phyloP scores from a whole-genome alignment of 2,113 vertebrate genomes.

The Tylochromis polylepis region DNA sequence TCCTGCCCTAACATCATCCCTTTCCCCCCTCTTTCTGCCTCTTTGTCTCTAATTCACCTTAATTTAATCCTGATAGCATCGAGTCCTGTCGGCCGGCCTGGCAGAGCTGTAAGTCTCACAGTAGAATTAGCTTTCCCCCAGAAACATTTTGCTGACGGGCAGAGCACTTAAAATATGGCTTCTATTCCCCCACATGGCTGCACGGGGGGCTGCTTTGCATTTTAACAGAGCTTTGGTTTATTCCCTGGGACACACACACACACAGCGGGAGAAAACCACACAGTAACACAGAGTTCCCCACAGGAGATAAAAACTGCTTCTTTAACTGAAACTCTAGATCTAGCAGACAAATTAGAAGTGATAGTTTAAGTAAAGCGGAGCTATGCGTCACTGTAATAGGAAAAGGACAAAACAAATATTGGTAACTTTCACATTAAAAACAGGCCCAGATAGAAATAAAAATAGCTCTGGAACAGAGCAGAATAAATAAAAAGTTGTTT shows the following conservation, averaged over 20 bases:
- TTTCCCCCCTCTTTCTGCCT: conserved; percentile 57
- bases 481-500: conserved; percentile 42
- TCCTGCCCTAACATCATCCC: conserved; percentile 67
- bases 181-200: conserved; percentile 50
- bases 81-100: conserved; percentile 58
- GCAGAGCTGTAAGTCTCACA: conserved; percentile 73
- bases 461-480: background rate
- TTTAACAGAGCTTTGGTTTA: conserved; percentile 67
- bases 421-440: conserved; percentile 34
- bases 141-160: conserved; percentile 72
- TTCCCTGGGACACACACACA: conserved; percentile 13
- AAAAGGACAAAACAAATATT: conserved; percentile 55
- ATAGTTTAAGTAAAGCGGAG: conserved; percentile 27
- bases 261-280: conserved; percentile 4
- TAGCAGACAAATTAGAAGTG: conserved; percentile 60
- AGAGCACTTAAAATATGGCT: conserved; percentile 64
- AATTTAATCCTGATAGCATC: conserved; percentile 80
- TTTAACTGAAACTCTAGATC: conserved; percentile 51
- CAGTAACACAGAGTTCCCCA: background rate
- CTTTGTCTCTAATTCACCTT: conserved; percentile 78
- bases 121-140: conserved; percentile 65
- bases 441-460: conserved; percentile 10
- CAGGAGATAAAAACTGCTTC: conserved; percentile 52
- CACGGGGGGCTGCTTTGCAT: conserved; percentile 62
- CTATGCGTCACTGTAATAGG: conserved; percentile 54